Base-by-base conservation (phyloP, 2,113 vertebrate species). In the Coptodon bakossiorum region DNA sequence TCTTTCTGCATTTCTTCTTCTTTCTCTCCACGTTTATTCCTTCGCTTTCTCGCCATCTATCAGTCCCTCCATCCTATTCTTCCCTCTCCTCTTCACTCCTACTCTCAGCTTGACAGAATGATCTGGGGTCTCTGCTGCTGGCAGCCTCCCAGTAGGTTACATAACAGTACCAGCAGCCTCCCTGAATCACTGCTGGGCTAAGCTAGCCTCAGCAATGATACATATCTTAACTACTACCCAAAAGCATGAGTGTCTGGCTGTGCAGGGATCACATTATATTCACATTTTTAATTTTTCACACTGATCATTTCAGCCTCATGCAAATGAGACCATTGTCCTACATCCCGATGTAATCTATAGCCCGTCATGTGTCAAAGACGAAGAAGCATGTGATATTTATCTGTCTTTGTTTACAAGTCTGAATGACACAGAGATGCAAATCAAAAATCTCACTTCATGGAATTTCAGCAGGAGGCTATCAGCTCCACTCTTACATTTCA, bases 161-260 rank as follows among this genome's bases (percentile, higher is more conserved):
- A 96, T 96, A 96, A 97, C 93, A 86, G 73, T n/a, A 79, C 89
- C 86, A 82, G 90, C 93, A 84, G 90, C 81, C 90, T 91, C 87
- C 90, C 85, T 92, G 90, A 92, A 94, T 93, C 88, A 89, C 92
- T 86, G 90, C 90, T 59, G 88, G 34, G 88, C 73, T 59, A 31
- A 29, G 89, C 56, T 68, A 66, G 78, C 83, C 56, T 76, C 6
- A 3, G 14, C 79, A 34, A 29, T 3, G 63, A 83, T 73, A 36
- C 59, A 73, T 79, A 82, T 89, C 86, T 84, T 43, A 88, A 88
- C 63, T 29, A 24, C 29, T 6, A 57, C 61, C 63, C 81, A 4
- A 22, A 27, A 45, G 71, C 45, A 24, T 13, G 27, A 71, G 63
- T 4, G 1, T 31, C 53, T 4, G 24, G 22, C 12, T 81, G 17